Conservation (phyloP, 2,113 vertebrate species). For the Casuarius casuarius region DNA sequence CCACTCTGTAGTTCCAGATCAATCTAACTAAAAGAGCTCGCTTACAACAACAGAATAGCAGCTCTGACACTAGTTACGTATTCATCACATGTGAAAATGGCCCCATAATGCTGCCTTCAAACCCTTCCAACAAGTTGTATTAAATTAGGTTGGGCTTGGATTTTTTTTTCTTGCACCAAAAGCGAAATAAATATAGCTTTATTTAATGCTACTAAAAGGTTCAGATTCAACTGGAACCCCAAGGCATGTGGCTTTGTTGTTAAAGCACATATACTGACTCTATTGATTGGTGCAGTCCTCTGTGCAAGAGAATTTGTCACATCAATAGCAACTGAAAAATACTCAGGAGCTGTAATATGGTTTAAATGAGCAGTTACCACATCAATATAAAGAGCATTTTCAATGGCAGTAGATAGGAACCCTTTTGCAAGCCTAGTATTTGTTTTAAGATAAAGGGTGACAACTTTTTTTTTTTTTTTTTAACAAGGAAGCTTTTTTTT, state of each 20-base stretch:
- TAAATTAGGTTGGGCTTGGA: slow-evolving; percentile 61
- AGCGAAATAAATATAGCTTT: slow-evolving; percentile 80
- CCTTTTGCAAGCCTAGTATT: slow-evolving; percentile 46
- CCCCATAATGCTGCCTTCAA: slow-evolving; percentile 67
- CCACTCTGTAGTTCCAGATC: slow-evolving; percentile 60
- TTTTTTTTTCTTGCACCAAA: slow-evolving; percentile 68
- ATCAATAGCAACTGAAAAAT: slow-evolving; percentile 75
- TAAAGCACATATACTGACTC: slow-evolving; percentile 66
- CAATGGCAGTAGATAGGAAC: slow-evolving; percentile 37
- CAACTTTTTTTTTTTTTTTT: slow-evolving; percentile 8
- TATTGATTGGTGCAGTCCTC: slow-evolving; percentile 78
- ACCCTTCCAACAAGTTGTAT: slow-evolving; percentile 69
- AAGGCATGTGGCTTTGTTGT: slow-evolving; percentile 71
- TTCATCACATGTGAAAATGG: slow-evolving; percentile 49
- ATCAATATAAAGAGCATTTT: slow-evolving; percentile 72
- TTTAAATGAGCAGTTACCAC: slow-evolving; percentile 67
- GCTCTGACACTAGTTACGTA: slow-evolving; percentile 65
- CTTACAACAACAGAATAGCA: slow-evolving; percentile 62
- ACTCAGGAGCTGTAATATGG: slow-evolving; percentile 70
- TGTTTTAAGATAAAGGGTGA: slow-evolving; percentile 66
- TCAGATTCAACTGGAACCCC: slow-evolving; percentile 73
- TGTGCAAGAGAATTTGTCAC: slow-evolving; percentile 76
- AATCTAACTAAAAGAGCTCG: slow-evolving; percentile 61
- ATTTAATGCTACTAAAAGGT: slow-evolving; percentile 77
- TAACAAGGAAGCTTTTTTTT: slow-evolving; percentile 22